Base-by-base conservation (phyloP, 2,797 vertebrate species). In the Buceros bicornis region DNA sequence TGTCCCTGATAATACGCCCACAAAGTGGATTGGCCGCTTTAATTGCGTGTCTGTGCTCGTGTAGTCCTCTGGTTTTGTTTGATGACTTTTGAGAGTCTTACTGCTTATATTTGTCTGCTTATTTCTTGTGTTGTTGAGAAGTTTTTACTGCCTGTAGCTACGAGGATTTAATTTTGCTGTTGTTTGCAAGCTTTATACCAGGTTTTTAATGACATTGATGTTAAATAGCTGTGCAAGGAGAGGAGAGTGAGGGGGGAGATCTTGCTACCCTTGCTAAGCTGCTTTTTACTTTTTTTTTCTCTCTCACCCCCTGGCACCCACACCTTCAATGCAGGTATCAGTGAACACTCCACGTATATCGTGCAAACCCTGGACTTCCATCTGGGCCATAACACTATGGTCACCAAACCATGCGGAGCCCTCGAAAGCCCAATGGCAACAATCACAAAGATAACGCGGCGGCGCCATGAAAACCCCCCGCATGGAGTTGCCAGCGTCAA, bases 371-470 rank as follows among this genome's bases (percentile, higher is more conserved):
- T 99, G 95, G 99, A 99, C 95, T 99, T 99, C 92, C 99, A 99
- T 91, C 98, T 99, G 21, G 99, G 99, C 82, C 99, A 99, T 82
- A 99, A 99, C 95, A 99, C 99, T 7, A 99, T 99, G 99, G 99
- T 99, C 89, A 99, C 99, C 65, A 99, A 99, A 93, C 99, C 99
- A 1, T 99, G 99, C 17, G 99, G 99, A 22, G 99, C 99, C 18
- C 98, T 99, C 2, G 99, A 99, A 93, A 99, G 99, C 96, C 99
- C 99, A 1, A 99, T 99, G 99, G 99, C 99, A 37, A 99, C 99
- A 28, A 99, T 99, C 91, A 99, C 99, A 19, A 99, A 99, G 97
- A 99, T 99, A 94, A 99, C 99, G 10, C 98, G 99, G 17, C 98
- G 99, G 5, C 98, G 99, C 28, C 99, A 99, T 7, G 99, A 99